Conservation (phyloP, 1,140 invertebrate genomes). For the Spodoptera litura region DNA sequence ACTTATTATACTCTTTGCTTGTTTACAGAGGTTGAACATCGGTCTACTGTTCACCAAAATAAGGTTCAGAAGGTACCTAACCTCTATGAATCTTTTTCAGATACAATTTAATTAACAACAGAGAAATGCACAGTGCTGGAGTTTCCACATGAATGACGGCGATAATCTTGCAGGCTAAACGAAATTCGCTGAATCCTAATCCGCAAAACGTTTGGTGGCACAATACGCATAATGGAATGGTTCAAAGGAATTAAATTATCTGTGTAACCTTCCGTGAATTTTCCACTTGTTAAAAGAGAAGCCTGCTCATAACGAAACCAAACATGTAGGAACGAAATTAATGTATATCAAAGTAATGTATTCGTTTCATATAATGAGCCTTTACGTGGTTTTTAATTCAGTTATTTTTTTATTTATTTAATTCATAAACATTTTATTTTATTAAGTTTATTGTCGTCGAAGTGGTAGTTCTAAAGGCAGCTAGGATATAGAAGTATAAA, state of each 20-base stretch:
- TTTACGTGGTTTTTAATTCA: neutral
- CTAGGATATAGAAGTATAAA: too few relatives aligned
- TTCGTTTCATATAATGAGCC: slow-evolving; percentile 30
- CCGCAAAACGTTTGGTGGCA: slow-evolving; percentile 24
- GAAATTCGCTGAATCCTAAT: slow-evolving; percentile 36
- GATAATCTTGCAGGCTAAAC: slow-evolving; percentile 18
- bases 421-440: too few relatives aligned
- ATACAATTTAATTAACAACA: neutral
- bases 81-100: too few relatives aligned
- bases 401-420: neutral
- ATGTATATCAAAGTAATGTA: slow-evolving; percentile 34
- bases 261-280: slow-evolving; percentile 61
- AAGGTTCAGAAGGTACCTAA: too few relatives aligned
- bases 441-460: too few relatives aligned
- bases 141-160: slow-evolving; percentile 3
- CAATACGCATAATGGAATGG: slow-evolving; percentile 34
- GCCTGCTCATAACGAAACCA: slow-evolving; percentile 52
- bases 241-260: slow-evolving; percentile 62
- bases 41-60: too few relatives aligned
- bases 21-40: too few relatives aligned
- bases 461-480: too few relatives aligned
- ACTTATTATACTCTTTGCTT: too few relatives aligned
- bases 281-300: slow-evolving; percentile 56
- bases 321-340: slow-evolving; percentile 57
- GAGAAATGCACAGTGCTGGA: neutral